Evolutionary conservation across 2,888 invertebrate species (phyloP).

Genomic region (Ornithoptera priamus): DNA sequence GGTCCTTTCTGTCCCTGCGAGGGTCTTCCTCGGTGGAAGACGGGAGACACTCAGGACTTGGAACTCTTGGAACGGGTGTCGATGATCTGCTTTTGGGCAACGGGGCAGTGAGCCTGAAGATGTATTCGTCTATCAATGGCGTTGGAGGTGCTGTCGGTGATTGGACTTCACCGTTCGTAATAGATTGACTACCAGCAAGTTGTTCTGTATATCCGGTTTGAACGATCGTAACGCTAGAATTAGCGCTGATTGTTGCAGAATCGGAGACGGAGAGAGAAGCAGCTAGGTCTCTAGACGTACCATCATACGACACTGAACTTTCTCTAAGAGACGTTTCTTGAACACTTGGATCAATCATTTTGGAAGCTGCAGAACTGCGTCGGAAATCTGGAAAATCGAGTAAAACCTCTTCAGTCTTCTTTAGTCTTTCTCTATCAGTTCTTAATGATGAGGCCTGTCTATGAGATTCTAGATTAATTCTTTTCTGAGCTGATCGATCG

Average conservation of each 20-base stretch:
- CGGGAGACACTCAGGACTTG: constrained; percentile 35
- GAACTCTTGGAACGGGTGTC: constrained; percentile 48
- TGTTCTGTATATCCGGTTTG: constrained; percentile 37
- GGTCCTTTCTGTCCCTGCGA: constrained; percentile 60
- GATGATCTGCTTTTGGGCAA: constrained; percentile 55
- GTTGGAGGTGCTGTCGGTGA: constrained; percentile 61
- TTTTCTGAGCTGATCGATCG: background rate
- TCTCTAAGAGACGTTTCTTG: background rate
- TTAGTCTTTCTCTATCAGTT: background rate
- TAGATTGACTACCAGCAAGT: constrained; percentile 19
- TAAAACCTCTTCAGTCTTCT: too few relatives aligned
- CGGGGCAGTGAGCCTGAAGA: constrained; percentile 60
- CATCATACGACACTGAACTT: background rate
- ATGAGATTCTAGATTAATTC: background rate
- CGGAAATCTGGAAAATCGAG: too few relatives aligned
- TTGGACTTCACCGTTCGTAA: constrained; percentile 40
- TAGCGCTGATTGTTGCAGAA: constrained; percentile 25
- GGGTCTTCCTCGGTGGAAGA: constrained; percentile 55
- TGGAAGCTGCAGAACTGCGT: too few relatives aligned
- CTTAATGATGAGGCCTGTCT: background rate
- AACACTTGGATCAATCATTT: background rate
- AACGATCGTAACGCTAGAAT: constrained; percentile 30
- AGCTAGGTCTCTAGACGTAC: background rate
- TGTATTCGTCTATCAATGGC: constrained; percentile 68
- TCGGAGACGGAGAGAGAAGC: constrained; percentile 23